Evolutionary conservation across 2,888 invertebrate species (phyloP).

Genomic region (Pollenia angustigena): DNA sequence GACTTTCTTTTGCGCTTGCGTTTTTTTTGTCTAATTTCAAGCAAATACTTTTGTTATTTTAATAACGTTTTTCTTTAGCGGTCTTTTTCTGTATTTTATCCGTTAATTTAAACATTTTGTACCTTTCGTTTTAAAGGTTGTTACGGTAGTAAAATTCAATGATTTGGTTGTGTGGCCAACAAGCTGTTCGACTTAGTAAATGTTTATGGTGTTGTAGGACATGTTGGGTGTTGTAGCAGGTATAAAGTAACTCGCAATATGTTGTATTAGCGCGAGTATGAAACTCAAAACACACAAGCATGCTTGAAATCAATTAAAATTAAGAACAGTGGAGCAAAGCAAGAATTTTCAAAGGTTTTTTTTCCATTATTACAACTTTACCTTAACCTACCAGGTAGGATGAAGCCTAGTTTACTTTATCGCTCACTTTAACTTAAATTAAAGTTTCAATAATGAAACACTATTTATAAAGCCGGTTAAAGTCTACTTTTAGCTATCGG

Average conservation of each 20-base stretch:
- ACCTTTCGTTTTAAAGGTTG: slow-evolving; percentile 65
- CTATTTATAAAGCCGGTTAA: no score
- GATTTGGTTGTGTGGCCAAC: slow-evolving; percentile 32
- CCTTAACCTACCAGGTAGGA: no score
- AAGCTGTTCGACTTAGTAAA: slow-evolving; percentile 21
- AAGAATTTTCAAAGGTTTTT: no score
- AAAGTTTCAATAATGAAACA: no score
- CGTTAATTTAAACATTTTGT: slow-evolving; percentile 55
- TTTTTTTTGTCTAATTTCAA: slow-evolving; percentile 34
- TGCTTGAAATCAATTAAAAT: no score
- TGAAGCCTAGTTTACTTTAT: no score
- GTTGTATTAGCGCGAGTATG: slow-evolving; percentile 49
- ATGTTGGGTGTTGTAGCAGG: slow-evolving; percentile 32
- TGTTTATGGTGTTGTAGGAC: slow-evolving; percentile 27
- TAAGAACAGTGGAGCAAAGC: no score
- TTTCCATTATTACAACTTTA: no score
- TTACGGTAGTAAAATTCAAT: slow-evolving; percentile 61
- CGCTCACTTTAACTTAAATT: no score
- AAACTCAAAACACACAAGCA: no score
- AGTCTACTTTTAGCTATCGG: no score
- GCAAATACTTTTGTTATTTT: slow-evolving; percentile 8
- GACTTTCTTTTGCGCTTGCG: slow-evolving; percentile 58
- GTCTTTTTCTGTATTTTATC: slow-evolving; percentile 30
- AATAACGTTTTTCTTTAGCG: slow-evolving; percentile 34
- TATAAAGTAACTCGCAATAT: slow-evolving; percentile 25